phyloP scores from a whole-genome alignment of 2,113 vertebrate genomes.

The Silurus glanis region DNA sequence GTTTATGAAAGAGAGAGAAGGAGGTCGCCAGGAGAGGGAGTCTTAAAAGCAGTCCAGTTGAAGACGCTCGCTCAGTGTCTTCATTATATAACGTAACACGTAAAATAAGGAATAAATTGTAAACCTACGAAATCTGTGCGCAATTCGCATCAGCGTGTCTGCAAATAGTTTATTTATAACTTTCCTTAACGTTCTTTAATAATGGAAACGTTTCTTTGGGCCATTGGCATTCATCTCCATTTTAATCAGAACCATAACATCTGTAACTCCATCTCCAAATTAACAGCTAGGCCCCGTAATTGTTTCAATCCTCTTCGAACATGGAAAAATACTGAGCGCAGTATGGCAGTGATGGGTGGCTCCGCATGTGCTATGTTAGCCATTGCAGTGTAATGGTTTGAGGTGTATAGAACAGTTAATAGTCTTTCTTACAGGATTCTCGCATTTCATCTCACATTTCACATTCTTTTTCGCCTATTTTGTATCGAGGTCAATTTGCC shows the following conservation, averaged over 20 bases:
- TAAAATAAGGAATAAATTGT: constrained; percentile 7
- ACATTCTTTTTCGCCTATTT: background rate
- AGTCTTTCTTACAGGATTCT: background rate
- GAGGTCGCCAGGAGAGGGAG: constrained; percentile 67
- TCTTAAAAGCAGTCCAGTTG: constrained; percentile 40
- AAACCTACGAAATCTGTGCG: background rate
- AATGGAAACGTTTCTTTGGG: constrained; percentile 27
- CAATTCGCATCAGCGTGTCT: background rate
- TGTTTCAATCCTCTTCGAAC: constrained; percentile 1
- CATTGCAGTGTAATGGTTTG: background rate
- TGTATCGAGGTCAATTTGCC: background rate
- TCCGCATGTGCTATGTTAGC: background rate
- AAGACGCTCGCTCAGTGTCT: background rate
- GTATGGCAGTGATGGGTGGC: background rate
- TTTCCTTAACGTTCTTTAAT: background rate
- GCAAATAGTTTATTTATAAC: constrained; percentile 17
- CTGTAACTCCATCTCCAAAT: constrained; percentile 62
- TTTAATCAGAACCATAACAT: constrained; percentile 63
- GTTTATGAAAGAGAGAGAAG: background rate
- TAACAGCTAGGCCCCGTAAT: constrained; percentile 45
- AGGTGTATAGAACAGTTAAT: background rate
- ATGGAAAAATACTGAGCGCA: constrained; percentile 17
- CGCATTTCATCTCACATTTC: background rate
- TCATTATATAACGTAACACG: background rate
- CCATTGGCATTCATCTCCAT: constrained; percentile 9